Conservation (phyloP, 2,113 vertebrate genomes). For the Xiphophorus couchianus region DNA sequence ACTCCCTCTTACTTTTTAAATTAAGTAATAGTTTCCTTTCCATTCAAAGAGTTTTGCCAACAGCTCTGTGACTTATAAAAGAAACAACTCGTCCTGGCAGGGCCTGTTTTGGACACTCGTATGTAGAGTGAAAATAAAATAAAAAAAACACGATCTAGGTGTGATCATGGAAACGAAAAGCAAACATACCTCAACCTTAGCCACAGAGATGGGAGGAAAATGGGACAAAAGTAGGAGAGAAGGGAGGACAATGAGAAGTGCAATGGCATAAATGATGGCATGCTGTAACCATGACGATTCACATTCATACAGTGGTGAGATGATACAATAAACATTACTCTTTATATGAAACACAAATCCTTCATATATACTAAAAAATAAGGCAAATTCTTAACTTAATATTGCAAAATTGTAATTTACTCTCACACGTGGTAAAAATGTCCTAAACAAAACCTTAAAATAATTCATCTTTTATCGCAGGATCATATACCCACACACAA, state of each 20-base stretch:
- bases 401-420: background rate
- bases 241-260: slow-evolving; percentile 66
- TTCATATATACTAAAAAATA: background rate
- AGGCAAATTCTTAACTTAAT: background rate
- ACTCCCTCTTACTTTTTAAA: background rate
- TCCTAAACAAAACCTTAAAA: no score
- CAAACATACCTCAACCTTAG: slow-evolving; percentile 82
- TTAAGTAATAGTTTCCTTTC: slow-evolving; percentile 4
- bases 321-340: background rate
- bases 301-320: background rate
- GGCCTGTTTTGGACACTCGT: slow-evolving; percentile 5
- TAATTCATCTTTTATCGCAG: no score
- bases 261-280: slow-evolving; percentile 17
- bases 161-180: slow-evolving; percentile 41
- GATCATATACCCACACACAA: no score
- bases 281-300: background rate
- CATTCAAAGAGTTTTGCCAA: slow-evolving; percentile 4
- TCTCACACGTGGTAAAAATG: background rate
- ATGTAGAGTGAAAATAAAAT: background rate
- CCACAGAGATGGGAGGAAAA: slow-evolving; percentile 72
- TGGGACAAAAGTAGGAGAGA: slow-evolving; percentile 62
- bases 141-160: slow-evolving; percentile 8
- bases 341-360: background rate
- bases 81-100: background rate
- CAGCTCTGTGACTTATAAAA: slow-evolving; percentile 6